Evolutionary conservation across 2,113 vertebrate genomes (phyloP), one percentile per base, ranked within the genome.

Genomic region (Ophiodon elongatus): DNA sequence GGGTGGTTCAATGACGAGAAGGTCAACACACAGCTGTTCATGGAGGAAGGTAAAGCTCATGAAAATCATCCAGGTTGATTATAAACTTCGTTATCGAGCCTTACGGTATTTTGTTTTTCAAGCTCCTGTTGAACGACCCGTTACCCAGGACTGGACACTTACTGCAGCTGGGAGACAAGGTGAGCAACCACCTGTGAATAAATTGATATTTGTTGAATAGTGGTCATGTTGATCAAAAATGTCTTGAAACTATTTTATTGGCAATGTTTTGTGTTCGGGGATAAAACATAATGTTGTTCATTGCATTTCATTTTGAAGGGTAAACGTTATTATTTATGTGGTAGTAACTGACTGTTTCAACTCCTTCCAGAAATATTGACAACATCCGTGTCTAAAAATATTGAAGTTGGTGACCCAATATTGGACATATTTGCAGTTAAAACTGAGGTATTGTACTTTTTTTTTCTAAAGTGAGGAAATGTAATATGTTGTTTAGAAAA

Each of bases 1-100:
- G 96, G 97, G 0, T 90, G 0, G 92, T 96, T 97, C 88, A 97
- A 97, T 0, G 97, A 97, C n/a, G 9, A 59, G 0, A 84, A 59
- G 45, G 52, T 79, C 43, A 80, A 91, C 82, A 80, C 27, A 25
- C 10, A 78, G 0, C 76, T 94, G 73, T 37, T 68, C 14, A 52
- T 93, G 25, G 71, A 84, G 57, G 76, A 89, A 89, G 89, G 91
- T 91, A 80, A 76, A 4, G 7, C 19, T 29, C 0, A 3, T 25
- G 23, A 52, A 63, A 45, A 73, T 6, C 1, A 2, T 13, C 1
- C 15, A 63, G 1, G 5, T 0, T 56, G 19, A 21, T 59, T 11
- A 52, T 37, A 8, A 68, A 50, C 3, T 37, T 6, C 29, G 45
- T 73, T n/a, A 43, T 45, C 3, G 5, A 77, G 14, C 27, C 8